A percentile compares a stretch with the other conserved stretches of the same genome.
These are phyloP conservation scores for Petrocephalus microphthalmus DNA, from an alignment of 2,113 vertebrate species.

Conservation along the genomic window DNA sequence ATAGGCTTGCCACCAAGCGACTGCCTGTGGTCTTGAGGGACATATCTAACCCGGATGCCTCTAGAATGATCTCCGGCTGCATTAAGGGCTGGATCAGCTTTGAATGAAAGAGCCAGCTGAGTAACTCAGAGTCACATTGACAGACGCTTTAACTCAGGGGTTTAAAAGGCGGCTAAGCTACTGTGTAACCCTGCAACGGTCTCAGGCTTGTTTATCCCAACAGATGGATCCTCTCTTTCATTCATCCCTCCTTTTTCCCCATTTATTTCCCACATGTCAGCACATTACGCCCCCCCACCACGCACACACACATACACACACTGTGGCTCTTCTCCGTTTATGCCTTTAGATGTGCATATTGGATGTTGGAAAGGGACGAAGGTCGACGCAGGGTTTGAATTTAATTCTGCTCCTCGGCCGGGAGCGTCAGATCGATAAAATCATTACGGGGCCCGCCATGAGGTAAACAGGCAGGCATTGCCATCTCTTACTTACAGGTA, in stretches of 20 bases:
- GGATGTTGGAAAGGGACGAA: not conserved
- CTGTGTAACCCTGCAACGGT: not conserved
- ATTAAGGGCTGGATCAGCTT: not conserved
- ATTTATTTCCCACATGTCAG: not conserved
- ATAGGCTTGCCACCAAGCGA: not conserved
- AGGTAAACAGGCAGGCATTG: not conserved
- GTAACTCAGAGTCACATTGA: not conserved
- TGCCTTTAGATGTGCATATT: not conserved
- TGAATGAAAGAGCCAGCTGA: not conserved
- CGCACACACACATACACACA: no score
- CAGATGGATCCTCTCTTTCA: not conserved
- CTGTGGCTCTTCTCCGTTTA: not conserved
- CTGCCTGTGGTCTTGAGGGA: not conserved
- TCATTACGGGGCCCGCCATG: not conserved
- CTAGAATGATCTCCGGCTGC: not conserved
- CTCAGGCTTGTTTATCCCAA: not conserved
- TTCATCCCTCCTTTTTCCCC: not conserved
- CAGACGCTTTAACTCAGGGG: not conserved
- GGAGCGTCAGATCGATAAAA: conserved; percentile 1
- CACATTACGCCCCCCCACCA: not conserved
- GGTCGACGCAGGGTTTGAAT: not conserved
- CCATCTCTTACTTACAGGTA: not conserved
- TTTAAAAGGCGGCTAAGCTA: not conserved
- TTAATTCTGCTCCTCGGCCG: not conserved
- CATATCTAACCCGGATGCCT: not conserved